Conservation (phyloP, 2,113 vertebrate genomes). For the Pseudorasbora parva region DNA sequence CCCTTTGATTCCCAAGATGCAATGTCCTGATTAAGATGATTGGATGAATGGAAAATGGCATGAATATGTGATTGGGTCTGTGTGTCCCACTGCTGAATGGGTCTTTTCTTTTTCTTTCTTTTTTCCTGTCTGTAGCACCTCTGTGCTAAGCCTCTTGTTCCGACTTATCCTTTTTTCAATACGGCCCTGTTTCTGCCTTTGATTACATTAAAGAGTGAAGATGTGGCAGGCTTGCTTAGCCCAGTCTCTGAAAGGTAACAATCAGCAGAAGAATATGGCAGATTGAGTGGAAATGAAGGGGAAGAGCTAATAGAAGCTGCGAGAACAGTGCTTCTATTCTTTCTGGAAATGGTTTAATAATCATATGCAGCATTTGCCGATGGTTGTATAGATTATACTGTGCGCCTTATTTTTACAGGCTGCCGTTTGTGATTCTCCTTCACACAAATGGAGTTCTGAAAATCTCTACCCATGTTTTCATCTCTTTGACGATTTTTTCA, state of each 20-base stretch:
- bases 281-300: constrained; percentile 14
- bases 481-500: neutral
- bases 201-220: constrained; percentile 54
- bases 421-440: neutral
- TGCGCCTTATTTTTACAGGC: neutral
- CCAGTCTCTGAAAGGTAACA: constrained; percentile 39
- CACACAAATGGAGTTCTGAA: neutral
- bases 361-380: neutral
- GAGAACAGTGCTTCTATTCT: constrained; percentile 11
- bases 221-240: constrained; percentile 40
- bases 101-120: constrained; percentile 39
- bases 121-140: constrained; percentile 43
- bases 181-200: constrained; percentile 38
- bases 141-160: constrained; percentile 48
- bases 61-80: constrained; percentile 58
- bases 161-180: constrained; percentile 51
- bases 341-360: neutral
- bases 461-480: neutral
- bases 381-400: neutral
- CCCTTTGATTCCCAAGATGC: constrained; percentile 56
- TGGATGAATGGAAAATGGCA: constrained; percentile 52
- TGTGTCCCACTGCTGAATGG: constrained; percentile 43
- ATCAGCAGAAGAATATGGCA: constrained; percentile 12
- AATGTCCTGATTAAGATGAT: constrained; percentile 63
- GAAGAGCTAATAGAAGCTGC: neutral